A percentile compares a stretch with the other conserved stretches of the same genome.
phyloP scores from a whole-genome alignment of 2,888 invertebrate genomes.

The Morpho helenor region DNA sequence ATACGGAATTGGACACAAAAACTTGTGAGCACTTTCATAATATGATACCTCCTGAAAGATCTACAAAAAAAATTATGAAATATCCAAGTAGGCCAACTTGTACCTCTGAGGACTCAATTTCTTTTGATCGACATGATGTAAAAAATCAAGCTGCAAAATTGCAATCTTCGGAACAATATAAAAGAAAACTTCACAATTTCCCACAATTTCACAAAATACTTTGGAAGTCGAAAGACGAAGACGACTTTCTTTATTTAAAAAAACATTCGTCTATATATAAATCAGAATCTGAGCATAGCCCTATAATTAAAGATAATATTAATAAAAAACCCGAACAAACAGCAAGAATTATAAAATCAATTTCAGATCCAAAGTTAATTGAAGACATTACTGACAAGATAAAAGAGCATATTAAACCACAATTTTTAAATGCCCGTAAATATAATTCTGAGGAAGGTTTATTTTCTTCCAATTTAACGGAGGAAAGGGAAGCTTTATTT shows the following conservation, averaged over 20 bases:
- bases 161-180: neutral
- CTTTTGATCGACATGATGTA: neutral
- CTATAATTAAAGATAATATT: neutral
- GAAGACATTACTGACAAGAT: no score
- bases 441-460: slow-evolving; percentile 32
- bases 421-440: slow-evolving; percentile 1
- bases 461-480: slow-evolving; percentile 14
- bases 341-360: no score
- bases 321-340: neutral
- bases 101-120: slow-evolving; percentile 1
- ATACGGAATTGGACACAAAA: neutral
- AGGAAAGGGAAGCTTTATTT: slow-evolving; percentile 23
- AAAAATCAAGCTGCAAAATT: neutral
- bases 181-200: neutral
- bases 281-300: neutral
- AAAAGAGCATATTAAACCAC: no score
- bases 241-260: neutral
- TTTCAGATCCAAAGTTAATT: no score
- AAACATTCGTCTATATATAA: slow-evolving; percentile 2
- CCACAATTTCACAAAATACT: neutral
- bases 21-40: neutral
- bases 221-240: no score
- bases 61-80: neutral
- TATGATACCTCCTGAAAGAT: neutral
- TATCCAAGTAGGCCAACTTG: slow-evolving; percentile 1